A percentile compares a stretch with the other conserved stretches of the same genome.
Evolutionary conservation across 1,140 invertebrate genomes (phyloP).

Genomic region (Lanistes nyassanus): DNA sequence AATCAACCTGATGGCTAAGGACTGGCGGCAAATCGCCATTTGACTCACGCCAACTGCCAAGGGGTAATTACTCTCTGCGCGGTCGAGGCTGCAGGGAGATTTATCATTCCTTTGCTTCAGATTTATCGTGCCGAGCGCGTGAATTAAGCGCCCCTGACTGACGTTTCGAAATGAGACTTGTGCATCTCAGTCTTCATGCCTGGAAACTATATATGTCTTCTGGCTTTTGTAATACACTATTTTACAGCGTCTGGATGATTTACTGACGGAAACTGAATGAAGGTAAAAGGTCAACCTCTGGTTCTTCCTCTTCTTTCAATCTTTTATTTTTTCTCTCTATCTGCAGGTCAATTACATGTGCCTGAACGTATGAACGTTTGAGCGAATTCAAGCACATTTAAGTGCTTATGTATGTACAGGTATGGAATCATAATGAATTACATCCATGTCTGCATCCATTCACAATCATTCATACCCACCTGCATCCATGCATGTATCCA

Average conservation of each 20-base stretch:
- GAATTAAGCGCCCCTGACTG: background rate
- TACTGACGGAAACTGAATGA: background rate
- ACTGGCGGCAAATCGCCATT: no score
- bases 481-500: no score
- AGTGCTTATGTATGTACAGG: background rate
- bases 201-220: background rate
- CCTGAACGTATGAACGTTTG: background rate
- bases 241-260: background rate
- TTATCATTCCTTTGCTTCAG: background rate
- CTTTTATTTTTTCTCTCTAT: slow-evolving; percentile 8
- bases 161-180: background rate
- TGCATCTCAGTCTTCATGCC: background rate
- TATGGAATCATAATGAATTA: background rate
- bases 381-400: background rate
- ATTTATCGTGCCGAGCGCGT: background rate
- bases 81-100: no score
- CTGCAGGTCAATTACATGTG: no score
- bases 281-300: background rate
- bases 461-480: background rate
- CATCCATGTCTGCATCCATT: background rate
- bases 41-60: no score
- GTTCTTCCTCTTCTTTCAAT: background rate
- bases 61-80: no score
- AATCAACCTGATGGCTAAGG: no score
- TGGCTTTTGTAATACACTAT: background rate